Conservation (phyloP, 2,113 vertebrate genomes). For the Trematocara macrostoma region DNA sequence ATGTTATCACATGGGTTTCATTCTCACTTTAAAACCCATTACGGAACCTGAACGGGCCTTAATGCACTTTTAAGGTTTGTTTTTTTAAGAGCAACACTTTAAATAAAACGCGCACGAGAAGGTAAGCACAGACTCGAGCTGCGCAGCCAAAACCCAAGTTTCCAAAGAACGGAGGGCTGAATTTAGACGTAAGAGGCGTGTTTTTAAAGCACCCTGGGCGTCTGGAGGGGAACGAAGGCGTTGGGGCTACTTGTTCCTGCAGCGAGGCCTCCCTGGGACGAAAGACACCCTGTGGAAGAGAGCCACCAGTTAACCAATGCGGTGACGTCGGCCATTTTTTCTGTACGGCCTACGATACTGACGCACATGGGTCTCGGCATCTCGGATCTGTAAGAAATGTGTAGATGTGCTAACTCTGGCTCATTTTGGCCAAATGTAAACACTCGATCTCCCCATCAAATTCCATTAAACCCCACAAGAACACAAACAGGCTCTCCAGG, state of each 20-base stretch:
- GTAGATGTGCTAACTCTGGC: constrained; percentile 30
- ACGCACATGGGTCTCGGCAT: not conserved
- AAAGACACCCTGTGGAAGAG: not conserved
- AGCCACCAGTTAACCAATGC: not conserved
- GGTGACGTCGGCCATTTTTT: not conserved
- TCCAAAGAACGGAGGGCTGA: not conserved
- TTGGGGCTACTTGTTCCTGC: not conserved
- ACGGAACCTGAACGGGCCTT: not conserved
- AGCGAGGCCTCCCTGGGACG: not conserved
- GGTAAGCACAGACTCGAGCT: not conserved
- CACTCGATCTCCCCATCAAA: constrained; percentile 44
- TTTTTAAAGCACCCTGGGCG: not conserved
- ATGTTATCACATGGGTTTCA: not conserved
- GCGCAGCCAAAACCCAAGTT: not conserved
- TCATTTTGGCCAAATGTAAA: constrained; percentile 53
- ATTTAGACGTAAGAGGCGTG: not conserved
- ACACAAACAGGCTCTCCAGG: constrained; percentile 43
- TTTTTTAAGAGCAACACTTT: not conserved
- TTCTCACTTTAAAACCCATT: not conserved
- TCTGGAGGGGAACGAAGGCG: not conserved
- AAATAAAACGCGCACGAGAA: not conserved
- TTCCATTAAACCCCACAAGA: constrained; percentile 48
- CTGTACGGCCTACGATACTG: not conserved
- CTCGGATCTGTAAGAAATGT: not conserved
- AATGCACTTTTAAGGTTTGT: not conserved